Conservation (phyloP, 2,888 invertebrate species). For the Himalopsyche tibetana region DNA sequence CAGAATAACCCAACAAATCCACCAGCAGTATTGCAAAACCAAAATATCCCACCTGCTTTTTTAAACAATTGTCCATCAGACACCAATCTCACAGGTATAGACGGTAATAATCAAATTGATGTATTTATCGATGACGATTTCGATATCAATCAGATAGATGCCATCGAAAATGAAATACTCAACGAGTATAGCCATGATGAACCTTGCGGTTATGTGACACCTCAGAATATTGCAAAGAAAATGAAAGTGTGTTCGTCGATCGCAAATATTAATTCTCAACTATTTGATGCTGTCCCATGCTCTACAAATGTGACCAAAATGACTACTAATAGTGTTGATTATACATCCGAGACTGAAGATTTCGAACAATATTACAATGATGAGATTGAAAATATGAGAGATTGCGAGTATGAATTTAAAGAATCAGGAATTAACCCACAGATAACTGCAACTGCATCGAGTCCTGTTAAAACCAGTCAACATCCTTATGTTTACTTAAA, state of each 20-base stretch:
- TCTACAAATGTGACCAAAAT: neutral
- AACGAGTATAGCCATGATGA: conserved; percentile 66
- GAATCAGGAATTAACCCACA: neutral
- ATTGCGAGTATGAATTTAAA: neutral
- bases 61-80: neutral
- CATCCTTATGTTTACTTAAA: conserved; percentile 75
- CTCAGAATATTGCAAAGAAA: conserved; percentile 67
- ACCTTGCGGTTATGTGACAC: conserved; percentile 69
- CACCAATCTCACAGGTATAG: neutral
- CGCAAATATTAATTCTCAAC: neutral
- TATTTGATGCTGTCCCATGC: neutral
- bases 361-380: conserved; percentile 53
- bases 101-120: neutral
- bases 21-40: neutral
- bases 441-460: neutral
- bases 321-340: neutral
- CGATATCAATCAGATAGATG: conserved; percentile 71
- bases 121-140: conserved; percentile 66
- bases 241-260: conserved; percentile 67
- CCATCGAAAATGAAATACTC: conserved; percentile 70
- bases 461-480: conserved; percentile 66
- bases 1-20: neutral
- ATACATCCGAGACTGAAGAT: conserved; percentile 50
- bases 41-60: neutral
- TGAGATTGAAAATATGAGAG: conserved; percentile 69